Base-by-base conservation (phyloP, 2,888 invertebrate species). In the Ormyrus nitidulus region DNA sequence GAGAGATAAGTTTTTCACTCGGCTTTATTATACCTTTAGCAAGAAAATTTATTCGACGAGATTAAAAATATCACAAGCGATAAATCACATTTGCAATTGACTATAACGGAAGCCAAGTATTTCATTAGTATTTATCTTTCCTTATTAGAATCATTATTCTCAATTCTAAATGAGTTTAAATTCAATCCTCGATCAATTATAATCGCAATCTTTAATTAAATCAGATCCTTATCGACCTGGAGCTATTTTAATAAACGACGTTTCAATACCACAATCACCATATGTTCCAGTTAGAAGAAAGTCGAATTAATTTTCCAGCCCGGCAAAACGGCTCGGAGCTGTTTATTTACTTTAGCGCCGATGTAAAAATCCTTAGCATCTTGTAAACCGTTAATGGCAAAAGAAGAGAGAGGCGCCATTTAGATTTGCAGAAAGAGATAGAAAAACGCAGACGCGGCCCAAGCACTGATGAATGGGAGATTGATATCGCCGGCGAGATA, bases 391-490 rank as follows among this genome's bases (percentile, higher is more conserved):
- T 59, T 71, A 77, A 77, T 58, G 58, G 46, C 44, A 53, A 76
- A 54, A 68, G 49, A 59, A 1, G 19, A 19, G 51, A 13, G 72
- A 44, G 64, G 61, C 54, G 54, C 19, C 69, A 72, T 78, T 72
- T 72, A 78, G 78, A 72, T 78, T 59, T 51, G 59, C 68, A 59
- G 61, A 48, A 34, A 48, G 6, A 72, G 72, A 78, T 78, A 78
- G 19, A 78, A 72, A 59, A 64, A 61, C 10, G 72, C 54, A 3
- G 10, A 19, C 13, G 51, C 6, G 2, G 11, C 48, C 19, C 48
- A 64, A 56, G 51, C 58, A n/a, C 68, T 78, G 78, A 78, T 61
- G 68, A 73, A 78, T 66, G 72, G 66, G 19, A 78, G 72, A 78
- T 73, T 68, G 78, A 73, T 78, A 72, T 78, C 78, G 53, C 53